phyloP scores from a whole-genome alignment of 2,797 vertebrate species.

The Neosilurus hyrtlii region DNA sequence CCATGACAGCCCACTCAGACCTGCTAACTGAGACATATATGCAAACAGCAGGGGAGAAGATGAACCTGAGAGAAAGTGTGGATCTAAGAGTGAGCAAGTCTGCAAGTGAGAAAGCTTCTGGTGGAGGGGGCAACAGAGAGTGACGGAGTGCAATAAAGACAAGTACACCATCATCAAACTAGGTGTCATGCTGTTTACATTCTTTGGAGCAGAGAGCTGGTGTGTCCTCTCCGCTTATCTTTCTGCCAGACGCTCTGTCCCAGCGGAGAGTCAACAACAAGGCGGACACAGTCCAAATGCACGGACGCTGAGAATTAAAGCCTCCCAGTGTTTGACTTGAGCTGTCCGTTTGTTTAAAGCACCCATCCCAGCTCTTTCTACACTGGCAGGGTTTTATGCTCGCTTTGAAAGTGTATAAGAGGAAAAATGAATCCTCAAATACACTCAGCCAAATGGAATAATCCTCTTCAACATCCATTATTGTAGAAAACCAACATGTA shows the following conservation, averaged over 20 bases:
- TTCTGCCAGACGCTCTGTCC: slow-evolving; percentile 35
- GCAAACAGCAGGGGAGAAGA: slow-evolving; percentile 47
- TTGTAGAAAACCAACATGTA: slow-evolving; percentile 41
- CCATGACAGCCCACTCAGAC: slow-evolving; percentile 54
- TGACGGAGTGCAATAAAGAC: slow-evolving; percentile 19
- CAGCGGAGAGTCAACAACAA: slow-evolving; percentile 44
- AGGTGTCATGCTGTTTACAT: slow-evolving; percentile 54
- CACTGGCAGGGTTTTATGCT: slow-evolving; percentile 22
- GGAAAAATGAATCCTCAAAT: slow-evolving; percentile 47
- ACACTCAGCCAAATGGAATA: slow-evolving; percentile 43
- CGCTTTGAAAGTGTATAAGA: slow-evolving; percentile 32
- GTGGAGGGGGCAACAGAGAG: background rate
- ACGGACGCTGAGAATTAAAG: slow-evolving; percentile 15
- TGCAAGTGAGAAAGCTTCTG: slow-evolving; percentile 18
- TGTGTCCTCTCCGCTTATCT: slow-evolving; percentile 56
- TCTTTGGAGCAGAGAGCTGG: slow-evolving; percentile 54
- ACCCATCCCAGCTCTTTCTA: slow-evolving; percentile 31
- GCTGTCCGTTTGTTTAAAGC: slow-evolving; percentile 50
- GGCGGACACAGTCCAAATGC: slow-evolving; percentile 23
- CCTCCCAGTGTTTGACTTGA: slow-evolving; percentile 38
- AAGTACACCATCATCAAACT: slow-evolving; percentile 23
- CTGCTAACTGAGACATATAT: slow-evolving; percentile 50
- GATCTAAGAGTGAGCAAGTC: slow-evolving; percentile 22
- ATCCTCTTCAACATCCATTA: slow-evolving; percentile 49
- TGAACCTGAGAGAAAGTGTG: slow-evolving; percentile 36